A percentile compares a stretch with the other conserved stretches of the same genome.
phyloP scores from a whole-genome alignment of 2,888 invertebrate species.

The Drosophila barbarae region DNA sequence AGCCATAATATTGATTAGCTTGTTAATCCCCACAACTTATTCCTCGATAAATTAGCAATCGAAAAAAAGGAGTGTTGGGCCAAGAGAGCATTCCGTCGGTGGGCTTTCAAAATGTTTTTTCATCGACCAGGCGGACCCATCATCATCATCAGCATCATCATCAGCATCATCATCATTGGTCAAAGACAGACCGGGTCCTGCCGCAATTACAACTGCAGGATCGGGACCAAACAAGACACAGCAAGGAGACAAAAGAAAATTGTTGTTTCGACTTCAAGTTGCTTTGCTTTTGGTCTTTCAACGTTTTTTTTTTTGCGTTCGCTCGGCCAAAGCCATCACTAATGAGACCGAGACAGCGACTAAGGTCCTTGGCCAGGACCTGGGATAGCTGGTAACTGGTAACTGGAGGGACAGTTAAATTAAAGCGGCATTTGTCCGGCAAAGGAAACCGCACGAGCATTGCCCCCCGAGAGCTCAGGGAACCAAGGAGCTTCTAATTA shows the following conservation, averaged over 20 bases:
- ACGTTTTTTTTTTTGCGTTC: not conserved
- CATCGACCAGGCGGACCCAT: not conserved
- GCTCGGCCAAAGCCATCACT: constrained; percentile 11
- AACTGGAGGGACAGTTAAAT: constrained; percentile 37
- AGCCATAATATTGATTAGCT: not conserved
- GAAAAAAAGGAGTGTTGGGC: not conserved
- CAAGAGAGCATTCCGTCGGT: constrained; percentile 1
- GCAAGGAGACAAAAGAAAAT: constrained; percentile 8
- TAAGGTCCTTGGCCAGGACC: constrained; percentile 7
- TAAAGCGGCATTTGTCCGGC: constrained; percentile 45
- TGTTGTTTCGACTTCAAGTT: constrained; percentile 13
- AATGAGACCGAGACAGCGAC: constrained; percentile 17
- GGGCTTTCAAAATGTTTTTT: not conserved
- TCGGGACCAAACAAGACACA: not conserved
- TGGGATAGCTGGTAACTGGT: not conserved
- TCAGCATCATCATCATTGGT: not conserved
- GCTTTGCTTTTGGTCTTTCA: constrained; percentile 15
- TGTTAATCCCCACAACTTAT: not conserved
- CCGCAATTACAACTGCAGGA: constrained; percentile 11
- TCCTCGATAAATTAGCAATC: not conserved
- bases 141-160: constrained; percentile 3
- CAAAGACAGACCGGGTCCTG: constrained; percentile 1
- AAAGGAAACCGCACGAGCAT: constrained; percentile 20
- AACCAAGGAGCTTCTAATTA: constrained; percentile 61
- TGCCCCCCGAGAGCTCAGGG: constrained; percentile 4